These are phyloP conservation scores for Taxidea taxus DNA, from an alignment of 2,113 vertebrate species.

Conservation along the genomic window DNA sequence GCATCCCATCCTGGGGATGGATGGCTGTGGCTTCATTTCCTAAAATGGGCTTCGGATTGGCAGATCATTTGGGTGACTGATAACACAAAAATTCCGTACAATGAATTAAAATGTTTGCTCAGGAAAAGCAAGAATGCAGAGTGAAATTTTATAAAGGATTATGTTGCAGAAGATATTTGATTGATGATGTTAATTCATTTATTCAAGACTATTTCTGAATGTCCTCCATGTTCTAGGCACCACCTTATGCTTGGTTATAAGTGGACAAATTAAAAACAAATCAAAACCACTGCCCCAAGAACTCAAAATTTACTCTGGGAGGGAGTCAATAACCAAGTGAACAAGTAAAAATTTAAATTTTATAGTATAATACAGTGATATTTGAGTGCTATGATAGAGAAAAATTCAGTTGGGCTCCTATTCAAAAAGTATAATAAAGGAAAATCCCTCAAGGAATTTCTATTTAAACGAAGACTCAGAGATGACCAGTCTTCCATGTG, in stretches of 20 bases:
- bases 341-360: conserved; percentile 2
- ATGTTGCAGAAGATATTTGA: neutral
- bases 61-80: conserved; percentile 24
- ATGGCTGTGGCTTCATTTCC: conserved; percentile 29
- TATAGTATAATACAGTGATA: neutral
- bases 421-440: neutral
- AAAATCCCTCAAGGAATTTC: neutral
- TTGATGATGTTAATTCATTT: neutral
- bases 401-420: neutral
- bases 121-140: neutral
- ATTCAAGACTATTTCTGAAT: neutral
- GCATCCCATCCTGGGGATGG: neutral
- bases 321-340: neutral
- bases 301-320: neutral
- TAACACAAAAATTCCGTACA: conserved; percentile 26
- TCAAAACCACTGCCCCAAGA: neutral
- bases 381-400: neutral
- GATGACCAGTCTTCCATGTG: neutral
- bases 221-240: neutral
- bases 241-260: neutral
- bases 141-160: neutral
- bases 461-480: neutral
- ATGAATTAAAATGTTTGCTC: neutral
- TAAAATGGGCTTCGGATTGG: conserved; percentile 21
- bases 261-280: neutral